phyloP scores from a whole-genome alignment of 2,797 vertebrate species.

The Karalla daura region DNA sequence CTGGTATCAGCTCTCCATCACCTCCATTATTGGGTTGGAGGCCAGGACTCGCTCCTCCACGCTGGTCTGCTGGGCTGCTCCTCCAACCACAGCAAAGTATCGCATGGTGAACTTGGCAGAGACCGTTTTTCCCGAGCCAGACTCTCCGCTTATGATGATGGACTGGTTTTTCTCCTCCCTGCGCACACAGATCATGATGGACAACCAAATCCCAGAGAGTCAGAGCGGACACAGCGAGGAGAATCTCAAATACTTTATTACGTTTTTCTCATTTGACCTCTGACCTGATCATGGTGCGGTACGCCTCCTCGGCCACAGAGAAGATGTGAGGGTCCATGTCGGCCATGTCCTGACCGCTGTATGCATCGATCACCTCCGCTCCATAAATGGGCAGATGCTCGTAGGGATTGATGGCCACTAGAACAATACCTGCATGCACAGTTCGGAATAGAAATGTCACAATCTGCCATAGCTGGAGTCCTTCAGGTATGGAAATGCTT shows the following conservation, averaged over 20 bases:
- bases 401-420: constrained; percentile 87
- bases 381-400: constrained; percentile 85
- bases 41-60: constrained; percentile 87
- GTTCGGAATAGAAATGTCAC: neutral
- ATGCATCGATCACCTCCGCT: constrained; percentile 86
- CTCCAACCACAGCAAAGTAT: constrained; percentile 85
- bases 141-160: constrained; percentile 89
- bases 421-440: constrained; percentile 83
- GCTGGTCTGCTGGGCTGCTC: constrained; percentile 81
- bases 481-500: too few relatives aligned
- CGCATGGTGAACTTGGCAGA: constrained; percentile 87
- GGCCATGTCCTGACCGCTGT: constrained; percentile 83
- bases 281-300: constrained; percentile 87
- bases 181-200: neutral
- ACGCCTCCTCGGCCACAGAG: constrained; percentile 87
- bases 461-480: too few relatives aligned
- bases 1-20: constrained; percentile 38
- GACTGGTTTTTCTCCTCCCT: constrained; percentile 89
- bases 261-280: constrained; percentile 7
- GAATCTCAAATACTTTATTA: too few relatives aligned
- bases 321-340: constrained; percentile 89
- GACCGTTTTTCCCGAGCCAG: constrained; percentile 83
- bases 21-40: constrained; percentile 89
- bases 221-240: neutral
- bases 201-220: neutral